These are phyloP conservation scores for Halcyon chelicuti DNA, from an alignment of 2,797 vertebrate species.

Conservation along the genomic window DNA sequence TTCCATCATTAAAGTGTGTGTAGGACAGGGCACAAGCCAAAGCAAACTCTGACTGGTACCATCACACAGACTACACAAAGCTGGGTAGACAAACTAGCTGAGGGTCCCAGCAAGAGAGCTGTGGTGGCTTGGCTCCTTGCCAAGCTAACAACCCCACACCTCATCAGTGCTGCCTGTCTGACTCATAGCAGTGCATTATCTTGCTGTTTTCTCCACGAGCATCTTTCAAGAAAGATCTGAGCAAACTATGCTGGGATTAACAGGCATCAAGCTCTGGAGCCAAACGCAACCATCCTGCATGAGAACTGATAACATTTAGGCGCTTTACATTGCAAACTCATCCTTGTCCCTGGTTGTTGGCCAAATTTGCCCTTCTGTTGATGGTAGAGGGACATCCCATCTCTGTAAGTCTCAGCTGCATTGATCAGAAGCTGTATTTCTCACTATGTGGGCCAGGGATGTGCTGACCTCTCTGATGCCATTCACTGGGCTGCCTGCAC, in stretches of 20 bases:
- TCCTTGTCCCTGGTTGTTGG: not conserved
- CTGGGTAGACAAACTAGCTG: not conserved
- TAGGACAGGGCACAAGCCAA: not conserved
- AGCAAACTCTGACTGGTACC: not conserved
- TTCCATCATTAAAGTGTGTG: not conserved
- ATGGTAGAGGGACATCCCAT: rapidly evolving
- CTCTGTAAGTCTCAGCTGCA: not conserved
- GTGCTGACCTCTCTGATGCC: not conserved
- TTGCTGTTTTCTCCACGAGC: not conserved
- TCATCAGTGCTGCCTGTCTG: not conserved
- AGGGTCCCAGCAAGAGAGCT: not conserved
- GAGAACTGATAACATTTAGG: not conserved
- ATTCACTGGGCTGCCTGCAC: not conserved
- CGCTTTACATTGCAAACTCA: not conserved
- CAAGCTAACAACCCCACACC: not conserved
- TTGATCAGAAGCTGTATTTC: not conserved
- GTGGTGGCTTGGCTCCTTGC: not conserved
- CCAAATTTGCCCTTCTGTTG: not conserved
- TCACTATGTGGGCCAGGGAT: not conserved
- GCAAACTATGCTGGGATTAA: not conserved
- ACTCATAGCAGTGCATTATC: not conserved
- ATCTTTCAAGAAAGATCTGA: not conserved
- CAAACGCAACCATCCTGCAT: not conserved
- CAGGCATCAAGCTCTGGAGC: not conserved
- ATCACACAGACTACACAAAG: not conserved